Conservation (phyloP, 2,113 vertebrate genomes). For the Scomber colias region DNA sequence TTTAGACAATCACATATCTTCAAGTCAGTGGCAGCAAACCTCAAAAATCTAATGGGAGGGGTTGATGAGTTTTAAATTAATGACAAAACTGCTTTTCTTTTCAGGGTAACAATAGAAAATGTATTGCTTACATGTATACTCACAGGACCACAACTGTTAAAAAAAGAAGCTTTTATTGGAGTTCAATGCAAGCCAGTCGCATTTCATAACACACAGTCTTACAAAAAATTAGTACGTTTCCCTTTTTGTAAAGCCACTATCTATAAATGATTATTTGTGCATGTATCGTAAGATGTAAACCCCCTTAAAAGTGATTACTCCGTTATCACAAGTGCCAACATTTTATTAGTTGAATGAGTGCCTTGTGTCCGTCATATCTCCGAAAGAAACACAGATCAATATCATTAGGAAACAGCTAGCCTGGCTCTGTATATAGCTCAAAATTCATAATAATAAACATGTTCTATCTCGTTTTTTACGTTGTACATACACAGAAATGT, state of each 20-base stretch:
- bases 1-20: conserved; percentile 40
- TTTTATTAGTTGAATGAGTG: not conserved
- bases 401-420: not conserved
- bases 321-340: not conserved
- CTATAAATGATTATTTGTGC: conserved; percentile 41
- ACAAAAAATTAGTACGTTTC: conserved; percentile 46
- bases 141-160: conserved; percentile 24
- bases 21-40: conserved; percentile 27
- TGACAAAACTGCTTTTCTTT: conserved; percentile 40
- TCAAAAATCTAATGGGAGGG: conserved; percentile 50
- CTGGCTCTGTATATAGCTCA: not conserved
- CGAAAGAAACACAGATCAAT: not conserved
- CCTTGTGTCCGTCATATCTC: not conserved
- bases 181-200: conserved; percentile 81
- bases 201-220: conserved; percentile 73
- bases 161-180: conserved; percentile 72
- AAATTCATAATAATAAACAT: too few relatives aligned
- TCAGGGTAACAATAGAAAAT: conserved; percentile 23
- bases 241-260: conserved; percentile 20
- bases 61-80: conserved; percentile 66
- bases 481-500: not conserved
- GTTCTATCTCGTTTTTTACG: too few relatives aligned
- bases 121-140: conserved; percentile 23
- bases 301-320: not conserved
- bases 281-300: conserved; percentile 21